These are phyloP conservation scores for Drosophila watanabei DNA, from an alignment of 1,140 invertebrate genomes.

Conservation along the genomic window DNA sequence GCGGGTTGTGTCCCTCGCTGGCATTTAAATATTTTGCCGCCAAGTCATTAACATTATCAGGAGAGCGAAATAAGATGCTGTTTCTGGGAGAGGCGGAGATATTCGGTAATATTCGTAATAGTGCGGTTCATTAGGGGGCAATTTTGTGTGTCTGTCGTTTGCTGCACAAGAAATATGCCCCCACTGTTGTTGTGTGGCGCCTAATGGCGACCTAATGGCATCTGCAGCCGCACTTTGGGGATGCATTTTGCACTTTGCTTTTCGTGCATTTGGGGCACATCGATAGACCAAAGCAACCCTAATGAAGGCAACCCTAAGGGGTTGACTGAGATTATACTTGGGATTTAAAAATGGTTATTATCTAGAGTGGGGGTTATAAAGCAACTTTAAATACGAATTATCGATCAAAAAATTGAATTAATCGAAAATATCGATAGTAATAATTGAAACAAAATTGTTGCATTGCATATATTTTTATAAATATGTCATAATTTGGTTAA, in stretches of 20 bases:
- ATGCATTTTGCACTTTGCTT: neutral
- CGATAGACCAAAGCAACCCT: neutral
- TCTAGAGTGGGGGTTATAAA: too few relatives aligned
- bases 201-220: slow-evolving; percentile 69
- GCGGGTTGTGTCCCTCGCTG: slow-evolving; percentile 4
- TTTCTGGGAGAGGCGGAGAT: slow-evolving; percentile 9
- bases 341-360: neutral
- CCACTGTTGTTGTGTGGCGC: slow-evolving; percentile 34
- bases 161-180: slow-evolving; percentile 26
- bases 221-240: slow-evolving; percentile 11
- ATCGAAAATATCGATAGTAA: neutral
- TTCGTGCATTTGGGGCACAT: slow-evolving; percentile 2
- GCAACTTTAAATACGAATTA: neutral
- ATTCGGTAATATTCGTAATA: slow-evolving; percentile 24
- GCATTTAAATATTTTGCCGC: slow-evolving; percentile 48
- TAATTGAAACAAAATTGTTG: too few relatives aligned
- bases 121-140: slow-evolving; percentile 61
- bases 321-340: too few relatives aligned
- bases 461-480: too few relatives aligned
- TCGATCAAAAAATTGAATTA: neutral
- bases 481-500: too few relatives aligned
- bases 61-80: slow-evolving; percentile 31
- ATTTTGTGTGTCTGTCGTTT: slow-evolving; percentile 52
- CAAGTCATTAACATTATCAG: slow-evolving; percentile 75
- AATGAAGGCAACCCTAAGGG: neutral